Base-by-base conservation (phyloP, 2,797 vertebrate species). In the Enteromius anoplus region DNA sequence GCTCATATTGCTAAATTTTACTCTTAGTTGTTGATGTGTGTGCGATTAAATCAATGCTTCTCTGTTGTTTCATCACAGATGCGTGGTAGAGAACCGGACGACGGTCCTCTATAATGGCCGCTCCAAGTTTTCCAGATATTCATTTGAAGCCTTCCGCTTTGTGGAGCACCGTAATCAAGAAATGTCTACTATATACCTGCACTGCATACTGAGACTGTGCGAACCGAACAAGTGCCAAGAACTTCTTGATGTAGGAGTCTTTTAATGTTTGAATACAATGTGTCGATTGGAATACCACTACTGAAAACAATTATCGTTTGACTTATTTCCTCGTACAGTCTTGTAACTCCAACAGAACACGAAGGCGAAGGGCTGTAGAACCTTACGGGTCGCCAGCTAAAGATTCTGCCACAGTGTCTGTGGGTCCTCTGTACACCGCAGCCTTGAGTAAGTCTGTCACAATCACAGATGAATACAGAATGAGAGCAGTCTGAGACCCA, bases 121-220 rank as follows among this genome's bases (percentile, higher is more conserved):
- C 3, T 90, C 90, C 62, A 90, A 70, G 17, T 69, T 21, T 11
- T 91, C 94, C 15, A 87, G 45, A 10, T 96, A 95, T 80, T 85
- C 90, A 85, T 96, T 95, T 58, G 93, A 95, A 85, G 90, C 95
- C 8, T 96, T 96, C 87, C 94, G 95, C 83, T 96, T 96, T 15
- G 84, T 94, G 79, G 87, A 92, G 88, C 92, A 96, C 88, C 91
- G 88, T 0, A 83, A 91, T 83, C 85, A 89, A 84, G 85, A 91
- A 47, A 90, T 85, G 80, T 95, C 95, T 86, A 93, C 87, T 85
- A 89, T 95, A 80, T 96, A 91, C 64, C 66, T 96, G 78, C 95
- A 96, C 88, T 96, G 95, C 86, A 92, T 95, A n/a, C 86, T 95
- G 81, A 92, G 93, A 77, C 92, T 96, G 4, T 96, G 95, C 80